phyloP scores from a whole-genome alignment of 2,797 vertebrate species.

The Hypotaenidia philippensis region DNA sequence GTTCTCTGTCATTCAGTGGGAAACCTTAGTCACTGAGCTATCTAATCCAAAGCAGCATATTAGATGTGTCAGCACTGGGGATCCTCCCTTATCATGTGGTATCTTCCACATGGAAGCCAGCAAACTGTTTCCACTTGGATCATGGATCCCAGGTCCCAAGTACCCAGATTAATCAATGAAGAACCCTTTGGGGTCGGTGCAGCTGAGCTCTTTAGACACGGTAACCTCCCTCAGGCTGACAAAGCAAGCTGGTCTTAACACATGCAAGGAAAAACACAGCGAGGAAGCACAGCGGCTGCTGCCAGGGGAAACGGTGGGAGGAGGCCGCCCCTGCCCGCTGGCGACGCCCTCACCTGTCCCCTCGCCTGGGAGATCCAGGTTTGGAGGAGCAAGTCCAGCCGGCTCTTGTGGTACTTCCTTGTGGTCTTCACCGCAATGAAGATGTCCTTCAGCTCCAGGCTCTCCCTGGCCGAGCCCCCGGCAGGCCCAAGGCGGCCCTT shows the following conservation, averaged over 20 bases:
- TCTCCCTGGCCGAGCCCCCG: conserved; percentile 47
- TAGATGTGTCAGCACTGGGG: too few relatives aligned
- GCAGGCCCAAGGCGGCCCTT: background rate
- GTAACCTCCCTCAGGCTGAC: background rate
- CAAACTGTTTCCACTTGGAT: background rate
- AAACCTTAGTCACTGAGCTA: background rate
- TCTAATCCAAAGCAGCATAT: rapidly evolving
- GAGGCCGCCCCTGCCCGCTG: background rate
- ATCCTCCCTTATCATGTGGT: rapidly evolving
- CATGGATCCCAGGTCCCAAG: rapidly evolving
- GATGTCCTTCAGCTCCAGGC: conserved; percentile 87
- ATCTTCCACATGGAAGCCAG: background rate
- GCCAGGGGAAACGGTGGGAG: rapidly evolving
- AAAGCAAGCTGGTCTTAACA: background rate
- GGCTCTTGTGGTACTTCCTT: conserved; percentile 90
- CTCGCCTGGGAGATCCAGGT: conserved; percentile 93
- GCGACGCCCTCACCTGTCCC: conserved; percentile 83
- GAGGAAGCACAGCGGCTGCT: rapidly evolving
- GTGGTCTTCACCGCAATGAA: conserved; percentile 97
- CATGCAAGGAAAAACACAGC: rapidly evolving
- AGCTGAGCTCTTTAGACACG: rapidly evolving
- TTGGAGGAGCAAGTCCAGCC: conserved; percentile 90
- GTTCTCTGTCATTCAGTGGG: rapidly evolving
- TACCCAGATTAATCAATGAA: rapidly evolving
- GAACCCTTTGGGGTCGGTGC: rapidly evolving